Conservation (phyloP, 2,888 invertebrate genomes). For the Coelinius sp. region DNA sequence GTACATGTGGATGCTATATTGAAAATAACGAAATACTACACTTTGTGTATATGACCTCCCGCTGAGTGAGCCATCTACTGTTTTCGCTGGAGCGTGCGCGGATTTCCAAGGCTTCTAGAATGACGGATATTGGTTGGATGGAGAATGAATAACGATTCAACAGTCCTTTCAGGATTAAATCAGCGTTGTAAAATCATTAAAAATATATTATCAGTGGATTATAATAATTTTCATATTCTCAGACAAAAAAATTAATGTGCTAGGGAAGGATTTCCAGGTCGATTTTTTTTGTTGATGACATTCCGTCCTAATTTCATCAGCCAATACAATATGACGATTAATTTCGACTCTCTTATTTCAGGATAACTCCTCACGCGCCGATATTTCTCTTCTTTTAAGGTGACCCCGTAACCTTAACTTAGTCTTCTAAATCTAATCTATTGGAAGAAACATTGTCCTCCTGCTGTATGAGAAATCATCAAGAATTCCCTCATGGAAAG, state of each 20-base stretch:
- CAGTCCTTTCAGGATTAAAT: slow-evolving; percentile 27
- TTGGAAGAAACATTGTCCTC: not conserved
- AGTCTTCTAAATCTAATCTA: slow-evolving; percentile 23
- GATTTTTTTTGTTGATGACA: not conserved
- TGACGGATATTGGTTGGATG: slow-evolving; percentile 23
- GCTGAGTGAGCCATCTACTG: slow-evolving; percentile 53
- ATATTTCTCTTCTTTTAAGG: not conserved
- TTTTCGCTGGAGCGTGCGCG: slow-evolving; percentile 40
- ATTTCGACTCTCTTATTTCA: not conserved
- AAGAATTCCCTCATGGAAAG: too few species aligned
- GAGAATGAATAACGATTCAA: slow-evolving; percentile 17
- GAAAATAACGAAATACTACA: not conserved
- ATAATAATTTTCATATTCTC: slow-evolving; percentile 3
- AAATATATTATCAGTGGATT: slow-evolving; percentile 31
- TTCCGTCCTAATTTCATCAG: not conserved
- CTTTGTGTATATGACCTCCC: slow-evolving; percentile 52
- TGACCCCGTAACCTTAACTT: not conserved
- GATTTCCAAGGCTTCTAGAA: not conserved
- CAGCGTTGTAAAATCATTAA: slow-evolving; percentile 34
- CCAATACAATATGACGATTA: not conserved
- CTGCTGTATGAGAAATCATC: not conserved
- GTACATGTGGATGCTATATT: not conserved
- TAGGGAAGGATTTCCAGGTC: not conserved
- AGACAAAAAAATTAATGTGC: not conserved
- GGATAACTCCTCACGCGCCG: not conserved